Conservation (phyloP, 2,888 invertebrate genomes). For the Drosophila vallismaia region DNA sequence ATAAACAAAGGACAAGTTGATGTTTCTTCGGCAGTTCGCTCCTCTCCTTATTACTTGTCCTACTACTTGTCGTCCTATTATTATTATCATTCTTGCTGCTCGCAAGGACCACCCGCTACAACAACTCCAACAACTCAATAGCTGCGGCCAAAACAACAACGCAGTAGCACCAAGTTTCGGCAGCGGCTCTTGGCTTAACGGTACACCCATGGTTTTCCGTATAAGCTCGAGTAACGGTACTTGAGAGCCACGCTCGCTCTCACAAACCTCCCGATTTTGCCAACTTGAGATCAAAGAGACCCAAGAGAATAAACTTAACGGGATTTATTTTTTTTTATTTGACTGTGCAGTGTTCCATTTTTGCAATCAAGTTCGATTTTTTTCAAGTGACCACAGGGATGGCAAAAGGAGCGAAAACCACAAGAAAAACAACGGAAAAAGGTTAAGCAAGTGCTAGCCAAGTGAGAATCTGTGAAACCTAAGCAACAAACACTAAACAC, state of each 20-base stretch:
- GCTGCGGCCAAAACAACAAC: slow-evolving; percentile 25
- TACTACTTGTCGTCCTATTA: slow-evolving; percentile 1
- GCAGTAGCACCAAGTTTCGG: slow-evolving; percentile 21
- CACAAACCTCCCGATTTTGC: not conserved
- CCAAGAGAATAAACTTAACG: not conserved
- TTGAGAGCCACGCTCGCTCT: not conserved
- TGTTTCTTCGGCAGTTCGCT: not conserved
- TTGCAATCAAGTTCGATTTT: slow-evolving; percentile 18
- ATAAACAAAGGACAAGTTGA: not conserved
- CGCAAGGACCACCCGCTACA: not conserved
- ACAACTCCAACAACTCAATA: not conserved
- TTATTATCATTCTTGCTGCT: slow-evolving; percentile 1
- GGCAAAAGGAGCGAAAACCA: slow-evolving; percentile 10
- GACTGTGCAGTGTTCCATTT: slow-evolving; percentile 15
- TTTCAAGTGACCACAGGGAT: slow-evolving; percentile 40
- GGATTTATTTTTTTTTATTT: slow-evolving; percentile 12
- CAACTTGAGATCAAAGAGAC: not conserved
- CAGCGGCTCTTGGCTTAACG: slow-evolving; percentile 34
- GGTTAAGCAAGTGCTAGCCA: not conserved
- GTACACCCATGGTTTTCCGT: slow-evolving; percentile 20
- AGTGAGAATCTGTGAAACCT: not conserved
- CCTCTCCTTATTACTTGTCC: slow-evolving; percentile 1
- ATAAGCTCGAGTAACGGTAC: slow-evolving; percentile 2
- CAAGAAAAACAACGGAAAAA: slow-evolving; percentile 24
- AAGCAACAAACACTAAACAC: not conserved